These are phyloP conservation scores for Teleogryllus occipitalis DNA, from an alignment of 1,140 invertebrate species.

Conservation along the genomic window DNA sequence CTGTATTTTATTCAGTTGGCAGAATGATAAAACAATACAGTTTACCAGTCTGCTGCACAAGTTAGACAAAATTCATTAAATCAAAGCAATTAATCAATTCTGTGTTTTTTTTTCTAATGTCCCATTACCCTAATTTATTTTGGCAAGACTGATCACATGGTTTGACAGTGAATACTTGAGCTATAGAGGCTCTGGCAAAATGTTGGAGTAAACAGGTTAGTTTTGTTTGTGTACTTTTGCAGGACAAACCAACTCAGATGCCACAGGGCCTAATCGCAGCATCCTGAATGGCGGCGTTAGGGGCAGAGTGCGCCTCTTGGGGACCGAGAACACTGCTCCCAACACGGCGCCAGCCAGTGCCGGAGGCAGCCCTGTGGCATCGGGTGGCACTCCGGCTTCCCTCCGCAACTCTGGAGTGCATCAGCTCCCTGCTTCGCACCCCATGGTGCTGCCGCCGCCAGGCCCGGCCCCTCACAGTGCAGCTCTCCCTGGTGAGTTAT, in stretches of 20 bases:
- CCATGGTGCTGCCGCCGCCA: neutral
- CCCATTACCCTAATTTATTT: too few relatives aligned
- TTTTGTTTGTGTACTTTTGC: slow-evolving; percentile 20
- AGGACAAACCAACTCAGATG: slow-evolving; percentile 34
- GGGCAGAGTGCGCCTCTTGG: slow-evolving; percentile 52
- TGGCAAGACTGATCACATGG: too few relatives aligned
- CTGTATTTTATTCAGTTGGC: too few relatives aligned
- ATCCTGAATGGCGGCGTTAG: slow-evolving; percentile 60
- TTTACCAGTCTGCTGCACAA: too few relatives aligned
- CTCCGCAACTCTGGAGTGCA: neutral
- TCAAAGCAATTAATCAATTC: too few relatives aligned
- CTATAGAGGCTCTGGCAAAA: too few relatives aligned
- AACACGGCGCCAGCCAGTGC: slow-evolving; percentile 12
- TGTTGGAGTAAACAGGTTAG: too few relatives aligned
- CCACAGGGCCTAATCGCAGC: slow-evolving; percentile 39
- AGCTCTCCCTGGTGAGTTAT: neutral
- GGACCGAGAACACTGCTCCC: slow-evolving; percentile 39
- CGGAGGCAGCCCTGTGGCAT: neutral
- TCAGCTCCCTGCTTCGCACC: neutral
- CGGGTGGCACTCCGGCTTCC: neutral
- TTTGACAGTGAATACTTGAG: too few relatives aligned
- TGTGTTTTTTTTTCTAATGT: too few relatives aligned
- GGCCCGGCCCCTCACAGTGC: neutral
- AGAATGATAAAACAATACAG: too few relatives aligned
- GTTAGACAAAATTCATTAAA: too few relatives aligned